A percentile compares a stretch with the other conserved stretches of the same genome.
Conservation (phyloP, 2,797 vertebrate genomes). For the Pangasius larnaudii region DNA sequence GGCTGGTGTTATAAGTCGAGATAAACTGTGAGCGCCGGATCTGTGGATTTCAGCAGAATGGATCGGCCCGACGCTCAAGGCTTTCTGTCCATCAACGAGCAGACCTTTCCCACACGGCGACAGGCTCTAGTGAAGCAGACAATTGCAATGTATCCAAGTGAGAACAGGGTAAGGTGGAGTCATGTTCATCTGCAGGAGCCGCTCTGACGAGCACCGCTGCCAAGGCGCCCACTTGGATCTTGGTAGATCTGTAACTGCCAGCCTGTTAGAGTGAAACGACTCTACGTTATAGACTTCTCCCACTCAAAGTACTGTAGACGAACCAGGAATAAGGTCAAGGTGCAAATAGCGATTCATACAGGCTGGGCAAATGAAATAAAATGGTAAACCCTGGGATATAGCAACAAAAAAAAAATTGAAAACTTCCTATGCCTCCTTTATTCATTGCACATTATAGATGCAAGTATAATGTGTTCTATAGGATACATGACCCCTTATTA, state of each 20-base stretch:
- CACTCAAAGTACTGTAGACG: background rate
- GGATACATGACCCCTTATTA: background rate
- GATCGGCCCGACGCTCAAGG: conserved; percentile 76
- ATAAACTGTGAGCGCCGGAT: conserved; percentile 76
- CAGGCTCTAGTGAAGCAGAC: conserved; percentile 83
- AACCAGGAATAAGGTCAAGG: conserved; percentile 30
- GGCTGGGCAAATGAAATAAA: background rate
- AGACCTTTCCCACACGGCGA: conserved; percentile 79
- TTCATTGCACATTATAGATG: background rate
- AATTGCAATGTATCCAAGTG: conserved; percentile 86
- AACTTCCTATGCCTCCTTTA: background rate
- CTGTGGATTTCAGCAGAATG: conserved; percentile 74
- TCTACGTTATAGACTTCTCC: conserved; percentile 35
- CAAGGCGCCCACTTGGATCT: conserved; percentile 50
- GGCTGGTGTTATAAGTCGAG: conserved; percentile 61
- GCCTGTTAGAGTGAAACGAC: conserved; percentile 47
- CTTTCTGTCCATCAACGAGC: conserved; percentile 79
- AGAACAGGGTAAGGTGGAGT: conserved; percentile 81
- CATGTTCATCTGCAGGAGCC: conserved; percentile 73
- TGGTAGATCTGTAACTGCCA: conserved; percentile 56
- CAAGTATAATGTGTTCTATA: background rate
- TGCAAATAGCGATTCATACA: conserved; percentile 21
- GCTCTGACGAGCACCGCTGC: conserved; percentile 45
- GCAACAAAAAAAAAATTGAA: background rate
- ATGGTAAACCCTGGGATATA: background rate